Base-by-base conservation (phyloP, 2,888 invertebrate species). In the Chalcosyrphus nemorum region DNA sequence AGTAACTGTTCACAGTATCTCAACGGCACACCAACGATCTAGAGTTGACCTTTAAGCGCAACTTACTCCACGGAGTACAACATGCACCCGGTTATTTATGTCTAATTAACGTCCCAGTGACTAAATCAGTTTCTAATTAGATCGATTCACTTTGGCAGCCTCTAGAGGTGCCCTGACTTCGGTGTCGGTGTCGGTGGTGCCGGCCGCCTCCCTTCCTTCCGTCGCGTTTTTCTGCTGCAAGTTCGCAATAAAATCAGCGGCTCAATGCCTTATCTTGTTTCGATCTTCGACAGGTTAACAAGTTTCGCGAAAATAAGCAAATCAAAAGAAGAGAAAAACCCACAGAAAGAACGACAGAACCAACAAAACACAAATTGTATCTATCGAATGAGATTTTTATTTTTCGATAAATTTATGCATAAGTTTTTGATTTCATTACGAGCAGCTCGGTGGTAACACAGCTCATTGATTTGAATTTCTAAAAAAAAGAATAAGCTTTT, bases 241-340 rank as follows among this genome's bases (percentile, higher is more conserved):
- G 56, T 24, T 78, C 15, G 65, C 52, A 81, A 54, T 68, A 61
- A 77, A 63, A 61, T 82, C 78, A 82, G 32, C 78, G 32, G 66
- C 57, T 63, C 50, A 38, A 70, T 47, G 19, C 38, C n/a, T 75
- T 84, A 84, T 84, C 84, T 52, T 38, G 52, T 68, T 41, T 68
- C 57, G 68, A 84, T 84, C 84, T 45, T 59, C 70, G 84, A 84
- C 84, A 84, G 84, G 84, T 80, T 84, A 84, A 84, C 84, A 84
- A 84, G 84, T 66, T 65, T 75, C 50, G 57, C 57, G n/a, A 56
- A 71, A 82, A 61, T 68, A 68, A 76, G 15, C 66, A 70, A 66
- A 72, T 57, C 43, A 54, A 59, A 54, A 21, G 45, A 29, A 61
- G 0, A 59, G n/a, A 21, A 52, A 65, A 68, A 56, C 4, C 17